Evolutionary conservation across 1,140 invertebrate genomes (phyloP), one percentile per base, ranked within the genome.

Genomic region (Nebria ingens): DNA sequence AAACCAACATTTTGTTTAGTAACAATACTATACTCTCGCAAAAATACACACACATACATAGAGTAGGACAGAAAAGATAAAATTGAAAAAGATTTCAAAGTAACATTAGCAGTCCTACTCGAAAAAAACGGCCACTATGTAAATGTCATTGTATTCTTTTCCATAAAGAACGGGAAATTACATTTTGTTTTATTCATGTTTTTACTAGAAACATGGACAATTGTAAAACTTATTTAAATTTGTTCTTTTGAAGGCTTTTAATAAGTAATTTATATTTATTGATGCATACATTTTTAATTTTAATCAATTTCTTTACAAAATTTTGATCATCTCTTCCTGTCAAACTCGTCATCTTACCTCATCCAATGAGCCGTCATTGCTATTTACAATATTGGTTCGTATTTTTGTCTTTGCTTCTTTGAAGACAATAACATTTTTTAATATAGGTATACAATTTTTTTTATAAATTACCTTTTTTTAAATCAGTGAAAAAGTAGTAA

Each of bases 81-180:
- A 45, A 45, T 6, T 45, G 15, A 17, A 45, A 45, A 45, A 45
- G 40, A 45, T 45, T 45, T 45, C 17, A 45, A 45, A 45, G 40
- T 45, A 12, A 17, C 40, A 45, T 45, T 45, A 45, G 40, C 40
- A 45, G 15, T 12, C 9, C 6, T 45, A 17, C 3, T 11, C 9
- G 9, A 45, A 17, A 9, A 45, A 45, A 45, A 45, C 9, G 40
- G 40, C 15, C 40, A 45, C 40, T 45, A 45, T 45, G 40, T 45
- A 45, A 45, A 45, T 45, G 40, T 45, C 40, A 45, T 45, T 45
- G 40, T 45, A 17, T 17, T 6, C 40, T 45, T 45, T 45, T 45
- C 17, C 40, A 45, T 45, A 45, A 45, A 45, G 40, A 17, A 45
- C 40, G 40, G 40, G 40, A 45, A 45, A 45, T 45, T 45, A 45